Evolutionary conservation across 2,888 invertebrate species (phyloP), one percentile per base, ranked within the genome.

Genomic region (Callimorpha dominula): DNA sequence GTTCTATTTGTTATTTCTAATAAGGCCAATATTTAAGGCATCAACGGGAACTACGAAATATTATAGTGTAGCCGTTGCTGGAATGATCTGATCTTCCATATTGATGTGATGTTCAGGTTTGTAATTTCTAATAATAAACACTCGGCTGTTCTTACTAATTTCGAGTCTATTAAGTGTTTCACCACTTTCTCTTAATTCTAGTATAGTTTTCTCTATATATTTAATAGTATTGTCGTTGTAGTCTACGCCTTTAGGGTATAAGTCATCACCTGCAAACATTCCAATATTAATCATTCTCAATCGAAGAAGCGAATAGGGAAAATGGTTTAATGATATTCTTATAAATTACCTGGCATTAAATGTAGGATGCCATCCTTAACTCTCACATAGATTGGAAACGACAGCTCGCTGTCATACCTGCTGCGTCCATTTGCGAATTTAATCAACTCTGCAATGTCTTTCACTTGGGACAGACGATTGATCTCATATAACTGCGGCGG

Each of bases 401-500:
- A 78, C 57, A 96, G 87, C 50, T 96, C 96, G 75, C 95, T 92
- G 62, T 97, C 97, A 68, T 94, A 87, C 67, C 89, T 88, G 68
- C 96, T 96, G 57, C 97, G 96, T 17, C 96, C 87, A 62, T 92
- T 88, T 1, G 97, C 96, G 90, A 97, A 97, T 60, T 94, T 84
- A 12, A 96, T 85, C 43, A 98, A 91, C 70, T 96, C 87, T 5
- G 97, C 95, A 68, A 97, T 89, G 66, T 96, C 94, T 9, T 89
- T 85, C 79, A 97, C 96, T 76, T 96, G 95, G 0, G 95, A 89
- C 43, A 98, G 91, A 68, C 97, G 96, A 15, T 95, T 95, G 2
- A 98, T 89, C 92, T 98, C 98, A 88, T 98, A 98, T 69, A 96
- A 90, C 90, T 98, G 98, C 0, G 98, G 98, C 4, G 97, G 97